A percentile compares a stretch with the other conserved stretches of the same genome.
These are phyloP conservation scores for Merluccius polli DNA, from an alignment of 2,797 vertebrate species.

Conservation along the genomic window DNA sequence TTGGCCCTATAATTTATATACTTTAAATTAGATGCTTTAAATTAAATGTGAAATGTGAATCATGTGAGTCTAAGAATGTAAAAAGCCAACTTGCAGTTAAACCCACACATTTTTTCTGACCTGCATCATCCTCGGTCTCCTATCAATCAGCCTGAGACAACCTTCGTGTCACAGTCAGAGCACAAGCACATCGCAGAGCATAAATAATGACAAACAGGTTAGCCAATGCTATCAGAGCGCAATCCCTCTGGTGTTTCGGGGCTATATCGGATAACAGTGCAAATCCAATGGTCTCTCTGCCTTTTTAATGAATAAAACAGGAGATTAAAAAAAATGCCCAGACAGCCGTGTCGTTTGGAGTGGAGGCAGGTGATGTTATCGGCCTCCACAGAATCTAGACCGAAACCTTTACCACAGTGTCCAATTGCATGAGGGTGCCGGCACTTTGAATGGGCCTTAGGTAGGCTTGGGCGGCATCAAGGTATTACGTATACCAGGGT, in stretches of 20 bases:
- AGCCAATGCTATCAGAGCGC: slow-evolving; percentile 37
- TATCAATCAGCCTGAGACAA: slow-evolving; percentile 27
- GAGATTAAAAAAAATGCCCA: slow-evolving; percentile 34
- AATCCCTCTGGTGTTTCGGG: slow-evolving; percentile 47
- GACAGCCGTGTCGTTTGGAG: slow-evolving; percentile 38
- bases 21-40: neutral
- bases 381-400: slow-evolving; percentile 23
- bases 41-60: no score
- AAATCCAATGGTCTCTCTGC: slow-evolving; percentile 33
- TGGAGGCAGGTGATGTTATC: slow-evolving; percentile 30
- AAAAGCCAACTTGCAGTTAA: neutral
- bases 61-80: neutral
- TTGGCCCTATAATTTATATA: neutral
- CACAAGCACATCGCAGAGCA: slow-evolving; percentile 34
- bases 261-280: slow-evolving; percentile 35
- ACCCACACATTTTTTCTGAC: slow-evolving; percentile 4
- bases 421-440: no score
- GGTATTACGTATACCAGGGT: no score
- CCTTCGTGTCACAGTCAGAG: slow-evolving; percentile 34
- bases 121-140: slow-evolving; percentile 17
- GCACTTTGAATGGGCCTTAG: neutral
- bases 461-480: no score
- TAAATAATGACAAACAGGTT: slow-evolving; percentile 58
- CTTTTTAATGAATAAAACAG: slow-evolving; percentile 47
- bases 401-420: neutral